phyloP scores from a whole-genome alignment of 2,797 vertebrate genomes.

The Buphagus erythrorhynchus region DNA sequence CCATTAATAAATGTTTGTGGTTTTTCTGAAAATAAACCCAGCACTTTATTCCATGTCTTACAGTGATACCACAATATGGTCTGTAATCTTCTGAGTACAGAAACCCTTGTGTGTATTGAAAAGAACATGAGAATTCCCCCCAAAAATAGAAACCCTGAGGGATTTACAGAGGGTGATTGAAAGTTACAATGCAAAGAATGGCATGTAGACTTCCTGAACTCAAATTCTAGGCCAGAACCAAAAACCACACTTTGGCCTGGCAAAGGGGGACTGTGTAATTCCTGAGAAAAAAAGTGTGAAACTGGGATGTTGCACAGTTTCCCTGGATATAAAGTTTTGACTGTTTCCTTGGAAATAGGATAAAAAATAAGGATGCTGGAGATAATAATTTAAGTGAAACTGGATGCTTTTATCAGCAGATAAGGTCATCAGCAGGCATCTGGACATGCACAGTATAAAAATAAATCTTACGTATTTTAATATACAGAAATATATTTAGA shows the following conservation, averaged over 20 bases:
- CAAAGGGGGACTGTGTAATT: neutral
- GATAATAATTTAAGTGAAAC: neutral
- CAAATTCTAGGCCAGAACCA: neutral
- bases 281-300: neutral
- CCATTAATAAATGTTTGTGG: neutral
- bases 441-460: neutral
- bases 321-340: neutral
- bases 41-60: neutral
- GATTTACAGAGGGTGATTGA: neutral
- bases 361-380: neutral
- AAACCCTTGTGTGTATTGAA: neutral
- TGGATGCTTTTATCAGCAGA: neutral
- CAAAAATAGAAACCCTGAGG: neutral
- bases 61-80: neutral
- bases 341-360: neutral
- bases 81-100: neutral
- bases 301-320: neutral
- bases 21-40: neutral
- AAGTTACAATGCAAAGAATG: neutral
- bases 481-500: neutral
- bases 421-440: neutral
- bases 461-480: neutral
- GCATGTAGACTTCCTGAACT: accelerated
- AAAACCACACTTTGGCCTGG: neutral
- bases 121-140: neutral